A percentile compares a stretch with the other conserved stretches of the same genome.
Conservation (phyloP, 1,140 invertebrate genomes). For the Atta colombica region DNA sequence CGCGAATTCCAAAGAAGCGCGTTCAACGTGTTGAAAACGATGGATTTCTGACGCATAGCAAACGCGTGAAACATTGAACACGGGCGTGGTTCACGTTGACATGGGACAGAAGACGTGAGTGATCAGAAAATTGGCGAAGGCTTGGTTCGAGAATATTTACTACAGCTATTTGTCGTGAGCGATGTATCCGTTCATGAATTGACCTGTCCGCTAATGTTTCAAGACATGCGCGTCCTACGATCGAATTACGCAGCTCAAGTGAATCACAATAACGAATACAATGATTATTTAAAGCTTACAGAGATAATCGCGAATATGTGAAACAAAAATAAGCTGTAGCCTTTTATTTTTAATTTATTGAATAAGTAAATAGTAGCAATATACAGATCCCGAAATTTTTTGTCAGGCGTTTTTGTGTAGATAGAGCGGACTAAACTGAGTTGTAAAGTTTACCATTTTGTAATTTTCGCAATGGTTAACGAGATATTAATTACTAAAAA, state of each 20-base stretch:
- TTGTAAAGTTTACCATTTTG: too few species aligned
- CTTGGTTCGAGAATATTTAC: slow-evolving; percentile 40
- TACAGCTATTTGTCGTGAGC: slow-evolving; percentile 46
- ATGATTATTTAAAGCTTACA: neutral
- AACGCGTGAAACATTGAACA: slow-evolving; percentile 17
- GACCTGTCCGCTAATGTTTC: slow-evolving; percentile 19
- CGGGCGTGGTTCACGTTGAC: slow-evolving; percentile 66
- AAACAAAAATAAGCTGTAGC: neutral
- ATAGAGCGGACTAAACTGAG: too few species aligned
- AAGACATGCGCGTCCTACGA: slow-evolving; percentile 5
- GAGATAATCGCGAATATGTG: neutral
- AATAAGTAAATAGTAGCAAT: too few species aligned
- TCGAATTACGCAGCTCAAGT: slow-evolving; percentile 14
- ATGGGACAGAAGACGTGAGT: slow-evolving; percentile 64
- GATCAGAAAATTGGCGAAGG: slow-evolving; percentile 56
- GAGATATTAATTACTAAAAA: too few species aligned
- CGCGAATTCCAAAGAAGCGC: slow-evolving; percentile 24
- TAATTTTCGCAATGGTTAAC: too few species aligned
- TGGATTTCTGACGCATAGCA: slow-evolving; percentile 10
- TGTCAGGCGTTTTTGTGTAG: too few species aligned
- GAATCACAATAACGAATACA: neutral
- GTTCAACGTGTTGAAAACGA: neutral
- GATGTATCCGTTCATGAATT: slow-evolving; percentile 50
- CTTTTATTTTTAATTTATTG: too few species aligned
- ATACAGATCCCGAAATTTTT: too few species aligned